Base-by-base conservation (phyloP, 2,113 vertebrate genomes). In the Gila orcuttii region DNA sequence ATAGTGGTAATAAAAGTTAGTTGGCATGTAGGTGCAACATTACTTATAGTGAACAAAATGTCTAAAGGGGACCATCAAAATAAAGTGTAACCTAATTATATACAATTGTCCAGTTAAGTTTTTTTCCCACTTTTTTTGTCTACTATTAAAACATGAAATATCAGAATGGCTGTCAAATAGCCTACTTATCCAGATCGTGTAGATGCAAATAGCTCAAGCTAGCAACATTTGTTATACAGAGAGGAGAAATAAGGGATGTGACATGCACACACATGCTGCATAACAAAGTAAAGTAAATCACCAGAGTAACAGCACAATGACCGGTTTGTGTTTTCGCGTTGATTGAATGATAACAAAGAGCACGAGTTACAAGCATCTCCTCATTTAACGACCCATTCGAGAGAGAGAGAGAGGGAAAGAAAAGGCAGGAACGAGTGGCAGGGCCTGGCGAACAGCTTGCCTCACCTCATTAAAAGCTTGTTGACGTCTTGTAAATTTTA, bases 321-420 rank as follows among this genome's bases (percentile, higher is more conserved):
- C 97, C 97, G 94, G 96, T 97, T 98, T 97, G 97, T 92, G 94
- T 95, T 96, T 97, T 96, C 94, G 94, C 96, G 96, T 96, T 97
- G 97, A 98, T 97, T 97, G 97, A 98, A 97, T 97, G 96, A 98
- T 98, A 97, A 97, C 96, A 97, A 97, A 97, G 95, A 91, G 94
- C 88, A 94, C 94, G 94, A 96, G 95, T 91, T 92, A 89, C 91
- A 90, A 66, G 94, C 96, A 95, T 96, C 95, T 96, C 96, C 97
- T 96, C 96, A 97, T 97, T 97, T 97, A 97, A 96, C 96, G 96
- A 97, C 96, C 96, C 96, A 97, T 96, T 6, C 39, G 79, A 74
- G 79, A 82, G 71, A 71, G 45, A 68, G 68, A 33, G 69, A 60
- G 79, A 86, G 55, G 62, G 68, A 71, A 8, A 9, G 42, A 42